These are phyloP conservation scores for Cyanocitta stelleri DNA, from an alignment of 2,113 vertebrate genomes.

Conservation along the genomic window DNA sequence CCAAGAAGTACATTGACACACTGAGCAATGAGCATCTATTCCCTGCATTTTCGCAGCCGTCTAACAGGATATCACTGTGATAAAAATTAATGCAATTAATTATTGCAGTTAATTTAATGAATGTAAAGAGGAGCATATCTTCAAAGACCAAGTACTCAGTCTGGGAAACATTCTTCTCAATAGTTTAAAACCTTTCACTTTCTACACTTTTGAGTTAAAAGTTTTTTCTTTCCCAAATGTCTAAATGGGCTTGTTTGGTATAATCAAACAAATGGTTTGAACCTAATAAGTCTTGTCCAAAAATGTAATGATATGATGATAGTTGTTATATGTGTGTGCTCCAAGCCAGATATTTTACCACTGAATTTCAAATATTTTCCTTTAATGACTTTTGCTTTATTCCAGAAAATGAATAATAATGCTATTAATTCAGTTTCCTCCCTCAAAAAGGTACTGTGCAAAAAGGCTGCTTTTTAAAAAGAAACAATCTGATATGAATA, in stretches of 20 bases:
- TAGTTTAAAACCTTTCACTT: neutral
- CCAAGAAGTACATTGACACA: neutral
- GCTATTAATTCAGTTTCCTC: neutral
- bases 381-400: neutral
- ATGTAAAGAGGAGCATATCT: neutral
- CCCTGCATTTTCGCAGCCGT: neutral
- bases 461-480: neutral
- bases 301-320: neutral
- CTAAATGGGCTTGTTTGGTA: neutral
- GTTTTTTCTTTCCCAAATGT: neutral
- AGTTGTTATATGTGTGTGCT: neutral
- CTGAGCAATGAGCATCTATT: neutral
- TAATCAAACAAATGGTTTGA: neutral
- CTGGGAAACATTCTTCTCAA: neutral
- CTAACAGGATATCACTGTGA: neutral
- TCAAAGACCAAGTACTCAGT: neutral
- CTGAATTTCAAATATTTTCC: neutral
- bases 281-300: neutral
- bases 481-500: neutral
- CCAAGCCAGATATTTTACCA: neutral
- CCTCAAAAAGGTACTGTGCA: neutral
- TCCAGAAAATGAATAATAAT: neutral
- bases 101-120: neutral
- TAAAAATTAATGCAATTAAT: neutral
- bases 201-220: neutral